Conservation (phyloP, 2,888 invertebrate species). For the Pseudococcus viburni region DNA sequence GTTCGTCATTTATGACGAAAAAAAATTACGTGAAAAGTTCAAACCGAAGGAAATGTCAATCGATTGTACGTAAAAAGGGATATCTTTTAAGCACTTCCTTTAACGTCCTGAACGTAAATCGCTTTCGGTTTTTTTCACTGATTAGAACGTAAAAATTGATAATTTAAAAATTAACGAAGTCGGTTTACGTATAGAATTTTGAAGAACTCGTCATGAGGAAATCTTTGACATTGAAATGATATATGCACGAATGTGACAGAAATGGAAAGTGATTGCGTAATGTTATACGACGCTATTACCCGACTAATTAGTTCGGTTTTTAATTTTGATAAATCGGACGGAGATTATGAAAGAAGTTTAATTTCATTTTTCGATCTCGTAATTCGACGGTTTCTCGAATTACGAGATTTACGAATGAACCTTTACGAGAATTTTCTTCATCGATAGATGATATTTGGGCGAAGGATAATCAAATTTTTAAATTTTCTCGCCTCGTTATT, state of each 20-base stretch:
- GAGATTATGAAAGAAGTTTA: neutral
- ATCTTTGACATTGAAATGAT: constrained; percentile 11
- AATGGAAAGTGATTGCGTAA: neutral
- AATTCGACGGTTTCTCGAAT: neutral
- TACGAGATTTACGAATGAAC: neutral
- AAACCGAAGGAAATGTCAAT: too few species aligned
- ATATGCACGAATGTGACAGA: neutral
- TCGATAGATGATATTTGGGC: neutral
- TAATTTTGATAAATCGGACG: neutral
- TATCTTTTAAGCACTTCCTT: too few species aligned
- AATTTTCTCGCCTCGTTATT: constrained; percentile 3
- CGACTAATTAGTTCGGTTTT: neutral
- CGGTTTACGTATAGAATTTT: neutral
- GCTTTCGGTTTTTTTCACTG: neutral
- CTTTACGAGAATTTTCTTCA: neutral
- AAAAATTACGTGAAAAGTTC: too few species aligned
- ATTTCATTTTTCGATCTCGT: neutral
- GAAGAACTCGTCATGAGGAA: neutral
- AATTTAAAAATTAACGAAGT: neutral
- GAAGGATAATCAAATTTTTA: neutral
- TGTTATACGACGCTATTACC: neutral
- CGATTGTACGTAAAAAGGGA: too few species aligned
- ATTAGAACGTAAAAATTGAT: neutral
- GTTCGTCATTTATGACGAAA: too few species aligned
- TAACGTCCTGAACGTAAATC: too few species aligned